These are phyloP conservation scores for Cyrtonyx montezumae DNA, from an alignment of 2,113 vertebrate genomes.

Conservation along the genomic window DNA sequence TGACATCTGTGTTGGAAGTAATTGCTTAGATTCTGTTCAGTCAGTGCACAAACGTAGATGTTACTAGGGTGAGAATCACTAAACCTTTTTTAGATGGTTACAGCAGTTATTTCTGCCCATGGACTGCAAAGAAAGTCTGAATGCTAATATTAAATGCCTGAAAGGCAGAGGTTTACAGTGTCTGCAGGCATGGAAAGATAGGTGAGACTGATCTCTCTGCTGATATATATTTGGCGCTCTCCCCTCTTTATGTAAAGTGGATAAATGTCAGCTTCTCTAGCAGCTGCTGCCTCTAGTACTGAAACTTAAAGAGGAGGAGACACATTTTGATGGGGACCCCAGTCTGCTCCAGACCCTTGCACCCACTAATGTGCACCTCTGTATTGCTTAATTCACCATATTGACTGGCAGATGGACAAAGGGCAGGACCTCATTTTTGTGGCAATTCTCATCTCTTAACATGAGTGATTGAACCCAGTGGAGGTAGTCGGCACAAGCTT, in stretches of 20 bases:
- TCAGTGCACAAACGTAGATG: not conserved
- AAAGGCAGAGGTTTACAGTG: not conserved
- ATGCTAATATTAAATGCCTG: not conserved
- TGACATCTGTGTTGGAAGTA: not conserved
- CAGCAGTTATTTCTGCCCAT: not conserved
- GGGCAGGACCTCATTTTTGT: not conserved
- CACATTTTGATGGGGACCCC: not conserved
- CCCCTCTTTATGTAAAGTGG: not conserved
- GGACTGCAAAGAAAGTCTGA: not conserved
- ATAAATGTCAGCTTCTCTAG: not conserved
- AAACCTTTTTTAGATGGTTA: not conserved
- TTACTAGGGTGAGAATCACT: not conserved
- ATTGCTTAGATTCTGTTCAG: not conserved
- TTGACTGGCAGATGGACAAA: not conserved
- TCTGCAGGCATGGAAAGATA: not conserved
- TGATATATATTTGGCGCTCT: not conserved
- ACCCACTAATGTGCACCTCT: fast-evolving
- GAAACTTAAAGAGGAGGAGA: not conserved
- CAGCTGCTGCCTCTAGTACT: not conserved
- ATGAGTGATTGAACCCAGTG: not conserved
- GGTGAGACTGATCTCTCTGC: not conserved
- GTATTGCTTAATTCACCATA: not conserved
- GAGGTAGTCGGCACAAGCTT: not conserved
- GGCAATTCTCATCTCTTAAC: not conserved
- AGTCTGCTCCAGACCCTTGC: not conserved